Evolutionary conservation across 2,888 invertebrate genomes (phyloP), one percentile per base, ranked within the genome.

Genomic region (Polydrusus tereticollis): DNA sequence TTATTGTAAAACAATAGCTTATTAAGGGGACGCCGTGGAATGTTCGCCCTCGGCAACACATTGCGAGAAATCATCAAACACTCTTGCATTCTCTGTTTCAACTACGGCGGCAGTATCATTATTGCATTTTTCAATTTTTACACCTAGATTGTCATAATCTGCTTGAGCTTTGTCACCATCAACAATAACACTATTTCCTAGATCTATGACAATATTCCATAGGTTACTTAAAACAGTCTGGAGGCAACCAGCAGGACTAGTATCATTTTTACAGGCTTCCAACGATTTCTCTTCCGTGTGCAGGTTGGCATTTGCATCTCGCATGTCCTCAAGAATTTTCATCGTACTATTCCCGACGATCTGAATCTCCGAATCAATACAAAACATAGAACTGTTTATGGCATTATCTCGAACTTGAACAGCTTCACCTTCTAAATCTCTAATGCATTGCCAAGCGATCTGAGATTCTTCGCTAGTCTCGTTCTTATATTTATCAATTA

Each of bases 161-260:
- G 8, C 47, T 47, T 63, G 47, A 23, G 43, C 63, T 36, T 63
- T 63, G 16, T 41, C 63, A 47, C n/a, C 33, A 33, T 63, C 63
- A 33, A 16, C 14, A 18, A 12, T 18, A 63, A 29, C 16, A 20
- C 1, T 5, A 0, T 1, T n/a, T 6, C 21, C 12, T 14, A 41
- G 7, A n/a, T 21, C 50, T 20, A 16, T n/a, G n/a, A 33, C 23
- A 23, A 64, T 21, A 10, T 36, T 41, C 21, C 16, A n/a, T 5
- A 64, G 6, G 6, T 47, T 52, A 29, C 26, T 14, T 1, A 41
- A 29, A n/a, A 64, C 55, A 20, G 7, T 21, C n/a, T 55, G 20
- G 16, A 63, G 2, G 18, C 64, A 64, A n/a, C 16, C 52, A 21
- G 55, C n/a, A 0, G 55, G 38, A 1, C n/a, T 12, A 10, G 52